Evolutionary conservation across 1,140 invertebrate genomes (phyloP).

Genomic region (Melanaphis sacchari): DNA sequence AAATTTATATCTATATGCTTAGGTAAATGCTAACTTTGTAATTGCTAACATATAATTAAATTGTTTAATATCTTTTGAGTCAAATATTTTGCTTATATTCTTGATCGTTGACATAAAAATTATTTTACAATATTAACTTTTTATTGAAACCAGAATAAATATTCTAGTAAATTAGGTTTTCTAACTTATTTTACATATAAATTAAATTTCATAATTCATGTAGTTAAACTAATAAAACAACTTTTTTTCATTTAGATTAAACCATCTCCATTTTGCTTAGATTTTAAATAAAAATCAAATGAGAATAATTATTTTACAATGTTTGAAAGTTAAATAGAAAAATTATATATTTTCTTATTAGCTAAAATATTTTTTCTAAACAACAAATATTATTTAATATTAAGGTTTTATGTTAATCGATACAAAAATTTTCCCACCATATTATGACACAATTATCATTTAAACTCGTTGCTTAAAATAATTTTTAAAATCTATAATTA

Average conservation of each 20-base stretch:
- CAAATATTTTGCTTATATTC: constrained; percentile 23
- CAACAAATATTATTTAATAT: not conserved
- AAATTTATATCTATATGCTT: not conserved
- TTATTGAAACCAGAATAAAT: not conserved
- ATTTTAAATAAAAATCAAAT: not conserved
- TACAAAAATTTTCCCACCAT: not conserved
- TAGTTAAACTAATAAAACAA: not conserved
- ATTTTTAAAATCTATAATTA: constrained; percentile 39
- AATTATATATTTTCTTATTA: not conserved
- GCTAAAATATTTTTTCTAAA: not conserved
- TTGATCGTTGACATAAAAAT: not conserved
- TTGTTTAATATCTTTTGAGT: not conserved
- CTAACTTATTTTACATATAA: not conserved
- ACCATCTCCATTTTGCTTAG: not conserved
- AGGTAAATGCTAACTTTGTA: constrained; percentile 26
- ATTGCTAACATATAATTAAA: constrained; percentile 22
- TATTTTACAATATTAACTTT: constrained; percentile 5
- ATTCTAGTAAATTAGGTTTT: not conserved
- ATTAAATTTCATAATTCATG: not conserved
- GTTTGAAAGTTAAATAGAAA: not conserved
- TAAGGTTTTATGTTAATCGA: not conserved
- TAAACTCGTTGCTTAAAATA: constrained; percentile 15
- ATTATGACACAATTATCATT: constrained; percentile 28
- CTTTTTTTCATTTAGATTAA: not conserved
- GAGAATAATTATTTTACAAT: not conserved